These are phyloP conservation scores for Andrena camellia DNA, from an alignment of 2,888 invertebrate genomes.

Conservation along the genomic window DNA sequence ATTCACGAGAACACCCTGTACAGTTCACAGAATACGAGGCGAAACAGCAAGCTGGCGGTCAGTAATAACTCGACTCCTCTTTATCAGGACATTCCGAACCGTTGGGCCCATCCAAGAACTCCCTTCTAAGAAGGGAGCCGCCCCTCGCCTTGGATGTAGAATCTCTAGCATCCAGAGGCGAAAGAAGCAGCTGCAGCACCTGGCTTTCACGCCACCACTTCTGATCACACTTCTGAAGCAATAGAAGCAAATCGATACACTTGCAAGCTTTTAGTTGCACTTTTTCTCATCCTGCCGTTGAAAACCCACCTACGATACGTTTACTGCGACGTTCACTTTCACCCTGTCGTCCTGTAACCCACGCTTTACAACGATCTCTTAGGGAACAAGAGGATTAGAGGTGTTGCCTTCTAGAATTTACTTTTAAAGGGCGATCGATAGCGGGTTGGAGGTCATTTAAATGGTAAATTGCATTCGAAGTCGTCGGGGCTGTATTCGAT, in stretches of 20 bases:
- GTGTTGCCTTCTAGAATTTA: background rate
- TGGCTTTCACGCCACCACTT: background rate
- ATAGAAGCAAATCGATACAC: slow-evolving; percentile 2
- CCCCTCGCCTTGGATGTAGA: background rate
- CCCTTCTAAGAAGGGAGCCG: background rate
- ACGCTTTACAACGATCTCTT: background rate
- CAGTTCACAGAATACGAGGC: background rate
- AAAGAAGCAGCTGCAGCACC: background rate
- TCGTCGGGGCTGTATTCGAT: background rate
- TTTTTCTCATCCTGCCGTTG: background rate
- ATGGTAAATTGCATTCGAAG: slow-evolving; percentile 11
- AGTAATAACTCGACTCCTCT: background rate
- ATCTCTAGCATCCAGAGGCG: background rate
- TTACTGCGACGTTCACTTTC: background rate
- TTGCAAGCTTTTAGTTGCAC: background rate
- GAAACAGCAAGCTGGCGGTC: background rate
- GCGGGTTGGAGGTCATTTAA: background rate
- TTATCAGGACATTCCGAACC: background rate
- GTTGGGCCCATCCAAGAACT: background rate
- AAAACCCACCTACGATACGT: background rate
- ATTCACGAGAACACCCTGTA: background rate
- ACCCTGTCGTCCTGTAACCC: background rate
- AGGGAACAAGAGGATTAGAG: background rate
- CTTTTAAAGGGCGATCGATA: slow-evolving; percentile 22
- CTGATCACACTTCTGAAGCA: slow-evolving; percentile 3